Base-by-base conservation (phyloP, 64 coral and sea anemone genomes). In the Porites lutea region DNA sequence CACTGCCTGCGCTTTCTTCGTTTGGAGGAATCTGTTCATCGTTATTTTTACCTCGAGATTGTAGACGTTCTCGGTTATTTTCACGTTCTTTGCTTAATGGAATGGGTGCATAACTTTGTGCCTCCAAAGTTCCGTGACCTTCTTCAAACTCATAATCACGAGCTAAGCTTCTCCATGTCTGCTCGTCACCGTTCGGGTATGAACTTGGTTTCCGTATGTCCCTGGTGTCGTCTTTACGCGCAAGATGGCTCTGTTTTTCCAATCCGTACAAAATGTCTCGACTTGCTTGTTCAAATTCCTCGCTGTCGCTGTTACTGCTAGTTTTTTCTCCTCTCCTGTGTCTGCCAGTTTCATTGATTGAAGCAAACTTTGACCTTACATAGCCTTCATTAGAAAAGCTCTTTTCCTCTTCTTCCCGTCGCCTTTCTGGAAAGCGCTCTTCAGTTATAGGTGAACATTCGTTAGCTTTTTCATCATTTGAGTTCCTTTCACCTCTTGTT, bases 291-390 rank as follows among this genome's bases (percentile, higher is more conserved):
- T 83, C 66, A 65, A 47, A 61, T 13, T 68, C 63, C 10, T 59
- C 64, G 8, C 47, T 27, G 10, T 60, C 65, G 14, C 57, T 81
- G 27, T 14, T 18, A 13, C 51, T 64, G 4, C 44, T 48, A 57
- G 54, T 57, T 12, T 3, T 7, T 57, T 75, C 45, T 13, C 27
- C 0, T 37, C 48, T 51, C n/a, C 3, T 49, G 5, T 16, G 13
- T 1, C 50, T 13, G 48, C 48, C 13, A 46, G 18, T 48, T 23
- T 16, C 3, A 55, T 6, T 62, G 54, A 61, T 55, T 37, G n/a
- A 82, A 20, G 52, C 54, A 82, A 51, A 82, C 79, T 43, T 55
- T 55, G 54, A 82, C 54, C 12, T 53, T 60, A 37, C 18, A 82
- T 10, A 8, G 6, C 37, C 23, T 71, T 75, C 72, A 51, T 18